Percentiles rank a stretch among this genome's conserved stretches.
Evolutionary conservation across 1,140 invertebrate species (phyloP).

Genomic region (Eufriesea mexicana): DNA sequence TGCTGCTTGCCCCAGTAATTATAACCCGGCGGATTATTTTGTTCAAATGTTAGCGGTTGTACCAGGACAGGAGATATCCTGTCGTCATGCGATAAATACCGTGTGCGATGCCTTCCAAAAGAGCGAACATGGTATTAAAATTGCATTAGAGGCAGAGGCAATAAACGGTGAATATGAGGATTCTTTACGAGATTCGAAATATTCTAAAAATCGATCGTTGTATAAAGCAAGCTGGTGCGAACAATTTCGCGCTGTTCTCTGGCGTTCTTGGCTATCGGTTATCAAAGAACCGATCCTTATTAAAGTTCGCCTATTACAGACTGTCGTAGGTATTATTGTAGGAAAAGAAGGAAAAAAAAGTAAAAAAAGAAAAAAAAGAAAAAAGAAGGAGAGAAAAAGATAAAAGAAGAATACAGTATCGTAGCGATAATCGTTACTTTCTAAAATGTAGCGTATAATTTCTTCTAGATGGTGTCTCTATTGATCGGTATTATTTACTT

Average conservation of each 20-base stretch:
- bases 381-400: too few relatives aligned
- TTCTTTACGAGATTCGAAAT: slow-evolving; percentile 47
- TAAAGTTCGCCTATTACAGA: slow-evolving; percentile 94
- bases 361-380: too few relatives aligned
- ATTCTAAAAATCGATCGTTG: slow-evolving; percentile 76
- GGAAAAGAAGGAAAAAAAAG: too few relatives aligned
- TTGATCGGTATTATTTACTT: slow-evolving; percentile 95
- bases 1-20: slow-evolving; percentile 91
- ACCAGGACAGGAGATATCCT: slow-evolving; percentile 90
- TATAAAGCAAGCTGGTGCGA: slow-evolving; percentile 94
- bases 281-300: slow-evolving; percentile 95
- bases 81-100: slow-evolving; percentile 88
- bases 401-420: too few relatives aligned
- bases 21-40: slow-evolving; percentile 98
- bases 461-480: slow-evolving; percentile 90
- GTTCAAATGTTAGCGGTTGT: slow-evolving; percentile 95
- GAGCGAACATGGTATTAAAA: slow-evolving; percentile 85
- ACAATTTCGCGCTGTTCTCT: slow-evolving; percentile 94
- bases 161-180: slow-evolving; percentile 73
- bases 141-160: slow-evolving; percentile 83
- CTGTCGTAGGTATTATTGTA: slow-evolving; percentile 87
- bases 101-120: slow-evolving; percentile 90
- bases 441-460: background rate
- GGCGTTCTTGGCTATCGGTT: slow-evolving; percentile 94
- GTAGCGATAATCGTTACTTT: background rate